Evolutionary conservation across 2,888 invertebrate species (phyloP).

Genomic region (Hemistola chrysoprasaria): DNA sequence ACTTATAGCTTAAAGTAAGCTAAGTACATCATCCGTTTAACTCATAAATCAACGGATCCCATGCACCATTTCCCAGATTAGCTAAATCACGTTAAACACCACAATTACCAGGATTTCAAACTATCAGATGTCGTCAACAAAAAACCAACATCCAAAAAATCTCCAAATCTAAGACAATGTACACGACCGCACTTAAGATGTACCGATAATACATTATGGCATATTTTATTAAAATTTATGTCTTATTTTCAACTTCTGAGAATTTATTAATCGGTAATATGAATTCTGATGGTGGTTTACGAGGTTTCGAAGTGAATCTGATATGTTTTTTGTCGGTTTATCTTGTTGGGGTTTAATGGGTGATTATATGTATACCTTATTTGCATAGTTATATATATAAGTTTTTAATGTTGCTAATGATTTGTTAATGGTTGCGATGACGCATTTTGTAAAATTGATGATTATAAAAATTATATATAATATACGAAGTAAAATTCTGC

Average conservation of each 20-base stretch:
- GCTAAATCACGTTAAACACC: slow-evolving; percentile 28
- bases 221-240: slow-evolving; percentile 79
- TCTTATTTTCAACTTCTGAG: slow-evolving; percentile 74
- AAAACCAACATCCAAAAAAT: slow-evolving; percentile 27
- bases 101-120: slow-evolving; percentile 15
- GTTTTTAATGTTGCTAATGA: no score
- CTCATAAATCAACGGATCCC: no score
- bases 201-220: slow-evolving; percentile 61
- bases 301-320: slow-evolving; percentile 49
- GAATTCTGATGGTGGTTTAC: slow-evolving; percentile 70
- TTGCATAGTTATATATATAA: no score
- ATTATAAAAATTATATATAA: no score
- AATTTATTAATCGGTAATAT: slow-evolving; percentile 80
- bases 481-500: no score
- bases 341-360: slow-evolving; percentile 15
- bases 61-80: slow-evolving; percentile 1
- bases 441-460: background rate
- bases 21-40: slow-evolving; percentile 17
- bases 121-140: slow-evolving; percentile 25
- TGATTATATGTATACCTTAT: no score
- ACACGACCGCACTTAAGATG: slow-evolving; percentile 61
- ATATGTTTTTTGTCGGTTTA: slow-evolving; percentile 42
- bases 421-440: background rate
- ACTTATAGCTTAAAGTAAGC: no score
- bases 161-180: slow-evolving; percentile 28